These are phyloP conservation scores for Lateolabrax maculatus DNA, from an alignment of 2,797 vertebrate genomes.

Conservation along the genomic window DNA sequence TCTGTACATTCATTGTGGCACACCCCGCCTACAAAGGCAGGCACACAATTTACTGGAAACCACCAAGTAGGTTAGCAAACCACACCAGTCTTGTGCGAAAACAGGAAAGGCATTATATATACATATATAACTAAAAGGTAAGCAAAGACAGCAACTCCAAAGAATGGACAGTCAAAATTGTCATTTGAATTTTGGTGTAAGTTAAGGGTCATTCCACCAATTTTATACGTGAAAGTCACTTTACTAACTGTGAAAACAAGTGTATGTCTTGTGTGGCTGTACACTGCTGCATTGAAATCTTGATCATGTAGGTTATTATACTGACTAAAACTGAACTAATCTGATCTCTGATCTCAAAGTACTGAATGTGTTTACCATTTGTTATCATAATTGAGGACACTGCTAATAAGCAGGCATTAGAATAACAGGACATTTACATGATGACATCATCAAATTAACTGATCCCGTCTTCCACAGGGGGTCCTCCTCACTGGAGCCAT, in stretches of 20 bases:
- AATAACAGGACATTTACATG: not conserved
- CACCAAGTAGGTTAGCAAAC: too few relatives aligned
- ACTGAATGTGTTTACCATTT: not conserved
- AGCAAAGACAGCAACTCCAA: not conserved
- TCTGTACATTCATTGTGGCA: too few relatives aligned
- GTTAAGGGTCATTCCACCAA: too few relatives aligned
- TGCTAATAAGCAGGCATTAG: not conserved
- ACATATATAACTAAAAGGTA: too few relatives aligned
- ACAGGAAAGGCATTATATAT: too few relatives aligned
- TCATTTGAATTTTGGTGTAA: too few relatives aligned
- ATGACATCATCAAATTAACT: not conserved
- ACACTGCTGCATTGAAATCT: not conserved
- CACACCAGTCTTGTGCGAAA: too few relatives aligned
- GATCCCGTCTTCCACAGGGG: conserved; percentile 73
- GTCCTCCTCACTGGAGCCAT: conserved; percentile 86
- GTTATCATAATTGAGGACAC: not conserved
- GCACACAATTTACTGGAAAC: too few relatives aligned
- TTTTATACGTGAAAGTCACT: not conserved
- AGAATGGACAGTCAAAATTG: too few relatives aligned
- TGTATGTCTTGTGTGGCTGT: not conserved
- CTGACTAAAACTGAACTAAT: not conserved
- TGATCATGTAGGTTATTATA: not conserved
- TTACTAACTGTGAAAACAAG: not conserved
- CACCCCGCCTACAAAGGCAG: too few relatives aligned
- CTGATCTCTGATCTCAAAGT: not conserved